Percentiles rank a stretch among this genome's conserved stretches.
Conservation (phyloP, 2,888 invertebrate species). For the Melieria picta region DNA sequence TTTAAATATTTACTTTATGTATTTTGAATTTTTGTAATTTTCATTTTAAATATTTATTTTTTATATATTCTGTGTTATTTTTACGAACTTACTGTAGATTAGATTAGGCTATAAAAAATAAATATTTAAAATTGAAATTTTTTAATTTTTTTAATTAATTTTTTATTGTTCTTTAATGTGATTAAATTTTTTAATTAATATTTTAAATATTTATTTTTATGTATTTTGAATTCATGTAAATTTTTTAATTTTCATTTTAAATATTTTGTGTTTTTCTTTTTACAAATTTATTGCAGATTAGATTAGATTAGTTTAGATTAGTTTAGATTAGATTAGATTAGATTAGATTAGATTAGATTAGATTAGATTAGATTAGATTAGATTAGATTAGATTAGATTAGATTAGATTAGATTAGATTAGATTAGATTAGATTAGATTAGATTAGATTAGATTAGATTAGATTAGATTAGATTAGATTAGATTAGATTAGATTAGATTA, state of each 20-base stretch:
- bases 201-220: background rate
- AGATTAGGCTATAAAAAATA: background rate
- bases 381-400: slow-evolving; percentile 1
- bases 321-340: background rate
- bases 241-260: slow-evolving; percentile 1
- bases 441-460: background rate
- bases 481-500: background rate
- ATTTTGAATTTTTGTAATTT: background rate
- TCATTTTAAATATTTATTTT: background rate
- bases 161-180: background rate
- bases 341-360: too few species aligned
- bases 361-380: background rate
- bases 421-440: background rate
- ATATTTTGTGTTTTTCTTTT: slow-evolving; percentile 7
- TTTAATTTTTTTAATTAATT: background rate
- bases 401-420: background rate
- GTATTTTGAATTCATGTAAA: background rate
- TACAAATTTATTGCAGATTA: background rate
- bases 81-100: background rate
- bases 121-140: background rate
- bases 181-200: background rate
- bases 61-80: background rate
- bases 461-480: background rate
- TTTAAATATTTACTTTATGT: background rate
- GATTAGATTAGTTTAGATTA: background rate